Base-by-base conservation (phyloP, 1,140 invertebrate species). In the Pogonomyrmex californicus region DNA sequence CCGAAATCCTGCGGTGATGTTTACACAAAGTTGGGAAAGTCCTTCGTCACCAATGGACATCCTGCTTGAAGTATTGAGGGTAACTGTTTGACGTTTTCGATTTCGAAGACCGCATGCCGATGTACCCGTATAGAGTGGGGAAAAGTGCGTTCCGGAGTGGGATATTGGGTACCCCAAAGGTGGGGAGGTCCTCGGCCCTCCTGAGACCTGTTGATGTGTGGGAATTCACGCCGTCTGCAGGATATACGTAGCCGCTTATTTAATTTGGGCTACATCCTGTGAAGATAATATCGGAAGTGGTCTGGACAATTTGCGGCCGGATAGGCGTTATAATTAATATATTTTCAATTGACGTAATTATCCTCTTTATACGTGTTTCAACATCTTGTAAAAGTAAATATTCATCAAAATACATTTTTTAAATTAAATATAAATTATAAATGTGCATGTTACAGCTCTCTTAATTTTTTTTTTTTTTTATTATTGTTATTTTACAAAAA, bases 1-100 rank as follows among this genome's bases (percentile, higher is more conserved):
- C 0, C 23, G 23, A 68, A 68, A 49, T 49, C 49, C 23, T 47
- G 14, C 47, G 7, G 41, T 2, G 41, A 17, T 30, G 23, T 71
- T 9, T 17, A 49, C 4, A 58, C 36, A 9, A 41, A 38, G 36
- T 41, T 58, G 33, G 85, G 85, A 58, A 83, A 81, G 68, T 60
- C 85, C 76, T 54, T 76, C 87, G 56, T 41, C 10, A 49, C 51
- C 51, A 77, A 60, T 89, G 63, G 63, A 68, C 86, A 66, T 86
- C 44, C 66, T 68, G 85, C 85, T 82, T 82, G 70, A 83, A 88
- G 88, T 93, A 90, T 92, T 87, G 93, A 93, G 94, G 92, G 93
- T 93, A 94, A 95, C 95, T 95, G 95, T 95, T 95, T 95, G 95
- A 95, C 94, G 94, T 95, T 95, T 95, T 93, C 93, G 93, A 93